Evolutionary conservation across 2,113 vertebrate species (phyloP), one percentile per base, ranked within the genome.

Genomic region (Montifringilla adamsi): DNA sequence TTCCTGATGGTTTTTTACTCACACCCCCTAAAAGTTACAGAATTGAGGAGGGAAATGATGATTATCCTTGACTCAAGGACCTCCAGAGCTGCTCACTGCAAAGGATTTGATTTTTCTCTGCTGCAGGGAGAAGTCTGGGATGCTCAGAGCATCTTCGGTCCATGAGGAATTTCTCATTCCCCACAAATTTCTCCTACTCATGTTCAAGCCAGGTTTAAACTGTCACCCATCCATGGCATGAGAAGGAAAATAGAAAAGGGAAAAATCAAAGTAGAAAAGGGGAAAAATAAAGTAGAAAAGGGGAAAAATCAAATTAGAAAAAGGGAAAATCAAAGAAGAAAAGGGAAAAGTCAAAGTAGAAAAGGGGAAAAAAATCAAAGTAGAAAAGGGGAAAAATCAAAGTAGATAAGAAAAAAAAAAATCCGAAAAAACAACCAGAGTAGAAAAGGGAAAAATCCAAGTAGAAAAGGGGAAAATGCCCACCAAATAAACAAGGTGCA

Each of bases 151-250:
- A 43, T n/a, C 50, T 44, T 67, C 27, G 23, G 0, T 9, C 58
- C 47, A 27, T 0, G 1, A 53, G 55, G 31, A 49, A 70, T 82
- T 90, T 60, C 50, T 77, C 18, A 16, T 80, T 87, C 18, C 21
- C 16, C 23, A 12, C 47, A 49, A 2, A 59, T 59, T 87, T 44
- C 37, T 66, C 28, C 9, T 41, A 15, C 41, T 59, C 43, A 15
- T 41, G 3, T 58, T 80, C 31, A 15, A 21, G 13, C 27, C 47
- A 5, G 15, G 22, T 46, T 63, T 75, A 30, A 43, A 60, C 10
- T 20, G 8, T 31, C 77, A 62, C 17, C 24, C 69, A 89, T 31
- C 0, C 1, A 0, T 30, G 21, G 18, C 27, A 14, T 0, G 0
- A 30, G 44, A 52, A 41, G 35, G 33, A 19, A 49, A 49, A 21